Base-by-base conservation (phyloP, 2,888 invertebrate species). In the Zaprionus lineosus region DNA sequence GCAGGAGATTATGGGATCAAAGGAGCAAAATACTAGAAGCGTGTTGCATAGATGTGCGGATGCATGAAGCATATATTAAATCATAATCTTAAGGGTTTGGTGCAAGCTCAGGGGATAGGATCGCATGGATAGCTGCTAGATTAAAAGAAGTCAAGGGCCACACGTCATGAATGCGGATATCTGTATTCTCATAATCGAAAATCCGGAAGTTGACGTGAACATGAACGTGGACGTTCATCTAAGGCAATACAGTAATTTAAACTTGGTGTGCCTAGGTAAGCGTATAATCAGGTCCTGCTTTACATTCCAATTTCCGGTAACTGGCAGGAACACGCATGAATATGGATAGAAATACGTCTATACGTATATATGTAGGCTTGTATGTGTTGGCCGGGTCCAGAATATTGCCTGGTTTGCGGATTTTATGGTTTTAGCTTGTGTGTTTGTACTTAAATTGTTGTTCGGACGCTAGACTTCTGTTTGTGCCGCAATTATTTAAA, bases 261-360 rank as follows among this genome's bases (percentile, higher is more conserved):
- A n/a, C n/a, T n/a, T n/a, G n/a, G n/a, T 28, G 43, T 58, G 64
- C 72, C 62, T 81, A 69, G 56, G 58, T 70, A 61, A 67, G 66
- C 74, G 73, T 73, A 70, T 84, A 86, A 82, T 81, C 77, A 74
- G 69, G 75, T 83, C 61, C 69, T 83, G 79, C 75, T 78, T 78
- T 85, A 79, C 86, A 85, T 82, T 78, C 75, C 75, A 83, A 86
- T 86, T 83, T 83, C 83, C 83, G 85, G 75, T 40, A n/a, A n/a
- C 59, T 26, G 18, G 55, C 31, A 40, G 40, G 21, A 39, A 31
- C 24, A 37, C 26, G n/a, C n/a, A n/a, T n/a, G n/a, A n/a, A n/a
- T n/a, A n/a, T n/a, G n/a, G n/a, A n/a, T n/a, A n/a, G n/a, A n/a
- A n/a, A n/a, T n/a, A 29, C 8, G 24, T 3, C 4, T 24, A n/a